Evolutionary conservation across 1,140 invertebrate genomes (phyloP), one percentile per base, ranked within the genome.

Genomic region (Metaphire vulgaris): DNA sequence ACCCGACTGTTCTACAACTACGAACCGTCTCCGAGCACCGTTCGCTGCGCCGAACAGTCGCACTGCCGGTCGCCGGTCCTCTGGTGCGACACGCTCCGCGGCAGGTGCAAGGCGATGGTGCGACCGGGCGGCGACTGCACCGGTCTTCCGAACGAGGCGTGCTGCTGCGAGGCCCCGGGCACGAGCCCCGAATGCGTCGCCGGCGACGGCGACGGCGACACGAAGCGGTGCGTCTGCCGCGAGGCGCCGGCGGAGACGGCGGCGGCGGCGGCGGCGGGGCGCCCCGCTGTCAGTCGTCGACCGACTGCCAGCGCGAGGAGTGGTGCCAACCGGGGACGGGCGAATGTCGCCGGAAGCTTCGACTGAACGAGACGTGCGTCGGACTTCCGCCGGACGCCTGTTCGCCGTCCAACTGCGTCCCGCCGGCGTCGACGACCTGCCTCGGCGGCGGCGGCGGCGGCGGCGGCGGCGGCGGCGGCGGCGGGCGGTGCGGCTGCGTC

Each of bases 121-220:
- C 28, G n/a, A 15, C 28, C 29, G n/a, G 30, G 21, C n/a, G 69
- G 69, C 1, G 69, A 71, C 15, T 71, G 69, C 69, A 71, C 69
- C 2, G 69, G 30, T 28, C 69, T 71, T 71, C 69, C 69, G 29
- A 32, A 71, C 69, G 30, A 71, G 69, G 69, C 69, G 6, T 71
- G 69, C 69, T 31, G 32, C 69, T 71, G 69, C 30, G n/a, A 28
- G n/a, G 30, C n/a, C 6, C 6, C 6, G 41, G 41, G 41, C 41
- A 6, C 6, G 41, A 56, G 6, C 21, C 41, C 41, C 21, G 6
- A 56, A 21, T 56, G 41, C 72, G 29, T 74, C 33, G 72, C 33
- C 72, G 72, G 72, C 1, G 26, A 41, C 32, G 56, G 72, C 72
- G 56, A 33, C 30, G 33, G 32, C 69, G 29, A 32, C 69, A 71